Evolutionary conservation across 1,140 invertebrate species (phyloP).

Genomic region (Drosophila lacteicornis): DNA sequence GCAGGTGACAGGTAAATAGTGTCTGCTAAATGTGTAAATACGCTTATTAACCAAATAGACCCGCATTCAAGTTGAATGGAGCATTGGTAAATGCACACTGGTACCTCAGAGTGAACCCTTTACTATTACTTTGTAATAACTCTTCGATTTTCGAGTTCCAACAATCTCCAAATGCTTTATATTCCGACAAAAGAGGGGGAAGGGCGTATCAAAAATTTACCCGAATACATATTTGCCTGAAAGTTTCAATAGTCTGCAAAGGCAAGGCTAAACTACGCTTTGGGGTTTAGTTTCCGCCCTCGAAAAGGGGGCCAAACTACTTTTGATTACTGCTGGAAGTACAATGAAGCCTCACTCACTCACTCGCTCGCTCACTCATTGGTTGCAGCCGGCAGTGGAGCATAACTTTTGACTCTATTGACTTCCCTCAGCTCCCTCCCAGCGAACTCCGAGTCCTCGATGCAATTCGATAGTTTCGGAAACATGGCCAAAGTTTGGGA

Average conservation of each 20-base stretch:
- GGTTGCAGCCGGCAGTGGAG: constrained; percentile 59
- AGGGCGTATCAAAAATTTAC: constrained; percentile 23
- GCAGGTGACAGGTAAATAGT: constrained; percentile 3
- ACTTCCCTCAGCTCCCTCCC: constrained; percentile 11
- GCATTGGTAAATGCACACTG: too few relatives aligned
- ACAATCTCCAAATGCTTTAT: constrained; percentile 32
- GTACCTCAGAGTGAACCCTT: not conserved
- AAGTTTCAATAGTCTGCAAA: constrained; percentile 65
- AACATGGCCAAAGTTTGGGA: constrained; percentile 64
- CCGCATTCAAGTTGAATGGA: not conserved
- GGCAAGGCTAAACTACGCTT: constrained; percentile 55
- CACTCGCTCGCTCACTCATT: constrained; percentile 44
- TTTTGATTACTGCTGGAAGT: constrained; percentile 77
- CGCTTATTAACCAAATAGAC: not conserved
- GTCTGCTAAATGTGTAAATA: not conserved
- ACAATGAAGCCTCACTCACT: constrained; percentile 57
- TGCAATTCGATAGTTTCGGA: constrained; percentile 67
- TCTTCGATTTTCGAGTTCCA: constrained; percentile 9
- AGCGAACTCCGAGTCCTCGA: not conserved
- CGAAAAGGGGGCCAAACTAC: constrained; percentile 63
- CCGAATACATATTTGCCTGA: constrained; percentile 57
- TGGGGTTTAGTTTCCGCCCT: constrained; percentile 55
- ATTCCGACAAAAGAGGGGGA: not conserved
- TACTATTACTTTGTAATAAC: not conserved
- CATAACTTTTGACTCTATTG: constrained; percentile 81